phyloP scores from a whole-genome alignment of 2,113 vertebrate species.

The Plestiodon gilberti region DNA sequence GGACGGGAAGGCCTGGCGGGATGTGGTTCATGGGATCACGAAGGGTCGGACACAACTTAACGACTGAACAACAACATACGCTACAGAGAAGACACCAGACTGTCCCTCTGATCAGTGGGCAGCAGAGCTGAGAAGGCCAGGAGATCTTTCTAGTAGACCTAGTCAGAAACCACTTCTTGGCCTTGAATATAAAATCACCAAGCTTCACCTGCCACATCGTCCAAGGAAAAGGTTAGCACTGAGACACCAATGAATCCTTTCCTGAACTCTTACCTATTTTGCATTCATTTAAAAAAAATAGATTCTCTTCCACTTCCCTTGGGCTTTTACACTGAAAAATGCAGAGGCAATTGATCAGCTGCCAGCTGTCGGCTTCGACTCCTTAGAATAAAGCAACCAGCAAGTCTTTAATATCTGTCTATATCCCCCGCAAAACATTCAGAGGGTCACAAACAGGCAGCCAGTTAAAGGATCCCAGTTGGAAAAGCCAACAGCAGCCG shows the following conservation, averaged over 20 bases:
- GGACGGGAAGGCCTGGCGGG: no score
- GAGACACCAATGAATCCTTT: background rate
- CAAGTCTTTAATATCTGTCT: background rate
- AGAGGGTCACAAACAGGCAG: background rate
- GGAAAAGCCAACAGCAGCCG: background rate
- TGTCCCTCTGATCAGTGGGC: background rate
- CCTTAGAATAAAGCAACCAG: conserved; percentile 2
- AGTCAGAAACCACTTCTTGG: background rate
- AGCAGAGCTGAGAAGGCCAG: background rate
- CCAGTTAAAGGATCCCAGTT: background rate
- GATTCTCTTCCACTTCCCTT: background rate
- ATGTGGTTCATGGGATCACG: no score
- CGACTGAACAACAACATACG: no score
- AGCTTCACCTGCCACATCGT: background rate
- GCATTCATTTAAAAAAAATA: background rate
- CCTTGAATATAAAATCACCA: background rate
- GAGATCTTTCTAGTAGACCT: no score
- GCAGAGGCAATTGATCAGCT: conserved; percentile 37
- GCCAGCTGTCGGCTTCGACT: conserved; percentile 11
- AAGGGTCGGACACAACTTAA: no score
- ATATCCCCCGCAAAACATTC: background rate
- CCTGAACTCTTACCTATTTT: background rate
- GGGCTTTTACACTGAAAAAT: conserved; percentile 25
- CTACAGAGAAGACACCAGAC: no score
- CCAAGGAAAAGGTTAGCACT: conserved; percentile 4